Conservation (phyloP, 2,113 vertebrate genomes). For the Platysteira castanea region DNA sequence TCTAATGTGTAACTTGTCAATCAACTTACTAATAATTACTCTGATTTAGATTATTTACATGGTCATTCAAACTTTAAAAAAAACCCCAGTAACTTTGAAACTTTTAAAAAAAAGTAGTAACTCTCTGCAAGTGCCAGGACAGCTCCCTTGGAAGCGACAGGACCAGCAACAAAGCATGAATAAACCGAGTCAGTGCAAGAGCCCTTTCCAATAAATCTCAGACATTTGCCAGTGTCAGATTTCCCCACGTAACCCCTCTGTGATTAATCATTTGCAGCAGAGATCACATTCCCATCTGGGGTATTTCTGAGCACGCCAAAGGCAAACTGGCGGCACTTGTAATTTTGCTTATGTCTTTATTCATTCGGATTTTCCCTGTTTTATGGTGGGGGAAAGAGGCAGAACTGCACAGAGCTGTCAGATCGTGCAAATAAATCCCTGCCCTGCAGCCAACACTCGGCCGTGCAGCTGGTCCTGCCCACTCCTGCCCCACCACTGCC, state of each 20-base stretch:
- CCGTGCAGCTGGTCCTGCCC: background rate
- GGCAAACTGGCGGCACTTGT: background rate
- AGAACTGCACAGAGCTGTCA: background rate
- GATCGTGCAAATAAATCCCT: background rate
- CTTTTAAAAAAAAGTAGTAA: background rate
- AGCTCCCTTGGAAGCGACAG: background rate
- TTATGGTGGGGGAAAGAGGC: background rate
- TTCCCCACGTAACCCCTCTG: constrained; percentile 3
- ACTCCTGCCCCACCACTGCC: background rate
- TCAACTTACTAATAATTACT: background rate
- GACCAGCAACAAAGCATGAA: background rate
- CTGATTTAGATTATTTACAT: background rate
- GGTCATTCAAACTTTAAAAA: background rate
- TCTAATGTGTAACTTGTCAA: background rate
- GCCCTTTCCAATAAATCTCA: constrained; percentile 35
- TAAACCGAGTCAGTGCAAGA: background rate
- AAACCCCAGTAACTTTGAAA: background rate
- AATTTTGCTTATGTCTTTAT: background rate
- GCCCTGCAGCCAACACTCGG: rapidly evolving
- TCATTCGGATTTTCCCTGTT: background rate
- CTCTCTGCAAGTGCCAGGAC: background rate
- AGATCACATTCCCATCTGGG: constrained; percentile 2
- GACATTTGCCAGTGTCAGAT: background rate
- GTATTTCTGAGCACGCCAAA: background rate
- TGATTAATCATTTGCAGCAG: constrained; percentile 14